These are phyloP conservation scores for Eleginops maclovinus DNA, from an alignment of 2,113 vertebrate genomes.

Conservation along the genomic window DNA sequence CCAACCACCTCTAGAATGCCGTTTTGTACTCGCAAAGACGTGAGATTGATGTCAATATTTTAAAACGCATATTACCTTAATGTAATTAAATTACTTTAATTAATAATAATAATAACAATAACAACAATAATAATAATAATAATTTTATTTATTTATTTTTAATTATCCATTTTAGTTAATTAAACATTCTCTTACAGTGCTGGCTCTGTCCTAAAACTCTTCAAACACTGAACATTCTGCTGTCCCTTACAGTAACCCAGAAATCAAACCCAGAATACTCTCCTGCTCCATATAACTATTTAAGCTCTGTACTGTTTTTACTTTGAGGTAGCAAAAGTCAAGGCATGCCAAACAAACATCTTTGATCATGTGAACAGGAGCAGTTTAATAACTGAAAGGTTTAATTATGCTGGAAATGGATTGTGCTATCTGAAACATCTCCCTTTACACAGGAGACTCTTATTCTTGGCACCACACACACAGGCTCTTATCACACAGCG, in stretches of 20 bases:
- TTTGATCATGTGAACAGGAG: conserved; percentile 10
- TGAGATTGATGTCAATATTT: neutral
- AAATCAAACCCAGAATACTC: conserved; percentile 5
- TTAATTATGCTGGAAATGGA: conserved; percentile 58
- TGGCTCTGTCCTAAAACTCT: neutral
- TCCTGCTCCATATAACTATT: conserved; percentile 9
- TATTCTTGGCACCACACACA: conserved; percentile 65
- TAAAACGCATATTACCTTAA: neutral
- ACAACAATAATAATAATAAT: no score
- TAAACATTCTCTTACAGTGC: neutral
- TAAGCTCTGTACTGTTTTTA: neutral
- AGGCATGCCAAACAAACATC: neutral
- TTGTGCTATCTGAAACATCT: conserved; percentile 45
- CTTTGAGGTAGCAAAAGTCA: neutral
- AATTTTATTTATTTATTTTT: no score
- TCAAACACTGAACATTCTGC: conserved; percentile 2
- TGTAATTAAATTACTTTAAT: no score
- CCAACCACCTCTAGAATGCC: neutral
- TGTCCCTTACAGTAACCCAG: conserved; percentile 15
- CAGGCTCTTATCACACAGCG: conserved; percentile 66
- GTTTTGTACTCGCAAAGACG: neutral
- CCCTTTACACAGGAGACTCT: conserved; percentile 55
- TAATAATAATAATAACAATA: no score
- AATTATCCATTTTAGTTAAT: no score
- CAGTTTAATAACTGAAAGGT: conserved; percentile 27